Percentiles rank a stretch among this genome's conserved stretches.
Conservation (phyloP, 92 coral and sea anemone genomes). For the Parazoanthus atlanticus region DNA sequence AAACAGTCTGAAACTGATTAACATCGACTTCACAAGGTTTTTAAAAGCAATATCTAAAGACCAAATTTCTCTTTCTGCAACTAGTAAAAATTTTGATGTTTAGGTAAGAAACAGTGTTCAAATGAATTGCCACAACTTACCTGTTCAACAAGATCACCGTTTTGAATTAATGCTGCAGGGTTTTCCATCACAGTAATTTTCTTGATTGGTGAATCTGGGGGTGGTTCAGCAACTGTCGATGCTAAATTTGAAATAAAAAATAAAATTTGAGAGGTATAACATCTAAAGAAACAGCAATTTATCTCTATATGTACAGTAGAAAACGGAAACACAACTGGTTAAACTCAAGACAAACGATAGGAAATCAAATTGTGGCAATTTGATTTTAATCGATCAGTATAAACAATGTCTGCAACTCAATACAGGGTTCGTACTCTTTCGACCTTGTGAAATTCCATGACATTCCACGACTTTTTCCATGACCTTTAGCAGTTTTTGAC, state of each 20-base stretch:
- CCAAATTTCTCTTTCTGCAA: background rate
- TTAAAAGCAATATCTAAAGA: too few species aligned
- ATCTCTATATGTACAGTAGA: background rate
- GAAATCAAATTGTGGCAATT: too few species aligned
- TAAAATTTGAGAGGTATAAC: background rate
- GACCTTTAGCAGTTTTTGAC: too few species aligned
- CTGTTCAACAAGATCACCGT: background rate
- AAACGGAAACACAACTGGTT: background rate
- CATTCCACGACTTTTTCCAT: too few species aligned
- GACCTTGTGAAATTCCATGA: too few species aligned
- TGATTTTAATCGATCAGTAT: too few species aligned
- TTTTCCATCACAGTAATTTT: slow-evolving; percentile 1
- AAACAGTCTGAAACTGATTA: too few species aligned
- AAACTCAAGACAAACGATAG: background rate
- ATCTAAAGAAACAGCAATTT: background rate
- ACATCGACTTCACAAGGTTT: too few species aligned
- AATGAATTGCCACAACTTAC: background rate
- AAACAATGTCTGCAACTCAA: too few species aligned
- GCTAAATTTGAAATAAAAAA: background rate
- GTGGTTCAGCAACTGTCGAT: background rate
- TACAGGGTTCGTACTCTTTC: too few species aligned
- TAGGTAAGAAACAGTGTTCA: background rate
- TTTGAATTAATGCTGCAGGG: slow-evolving; percentile 23
- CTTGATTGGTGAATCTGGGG: slow-evolving; percentile 27
- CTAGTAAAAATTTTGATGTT: background rate